Percentiles rank a stretch among this genome's conserved stretches.
Conservation (phyloP, 2,888 invertebrate species). For the Agrotis puta region DNA sequence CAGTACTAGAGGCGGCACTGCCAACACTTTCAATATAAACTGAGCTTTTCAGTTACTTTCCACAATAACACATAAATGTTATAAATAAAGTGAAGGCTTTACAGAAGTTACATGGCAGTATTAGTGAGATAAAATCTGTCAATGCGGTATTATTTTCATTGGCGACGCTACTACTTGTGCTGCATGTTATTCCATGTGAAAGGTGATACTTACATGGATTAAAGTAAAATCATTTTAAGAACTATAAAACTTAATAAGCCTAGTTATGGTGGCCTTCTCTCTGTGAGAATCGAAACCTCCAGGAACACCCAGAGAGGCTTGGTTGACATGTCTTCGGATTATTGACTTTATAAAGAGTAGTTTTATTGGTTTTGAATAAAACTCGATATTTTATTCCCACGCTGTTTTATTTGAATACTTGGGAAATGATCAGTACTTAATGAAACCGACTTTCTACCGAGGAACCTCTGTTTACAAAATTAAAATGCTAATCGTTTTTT, state of each 20-base stretch:
- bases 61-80: neutral
- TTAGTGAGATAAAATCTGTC: neutral
- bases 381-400: neutral
- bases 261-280: neutral
- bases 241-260: neutral
- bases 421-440: no score
- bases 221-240: neutral
- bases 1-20: neutral
- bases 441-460: no score
- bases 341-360: neutral
- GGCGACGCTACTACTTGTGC: neutral
- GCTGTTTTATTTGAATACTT: neutral
- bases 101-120: neutral
- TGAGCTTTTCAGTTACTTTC: neutral
- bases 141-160: neutral
- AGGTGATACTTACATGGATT: neutral
- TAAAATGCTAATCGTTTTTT: no score
- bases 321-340: neutral
- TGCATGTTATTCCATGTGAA: neutral
- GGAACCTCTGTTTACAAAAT: no score
- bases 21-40: neutral
- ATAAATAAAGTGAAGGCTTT: neutral
- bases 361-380: constrained; percentile 4
- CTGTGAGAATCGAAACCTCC: neutral
- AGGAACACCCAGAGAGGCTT: neutral